phyloP scores from a whole-genome alignment of 2,888 invertebrate species.

The Sepiola atlantica region DNA sequence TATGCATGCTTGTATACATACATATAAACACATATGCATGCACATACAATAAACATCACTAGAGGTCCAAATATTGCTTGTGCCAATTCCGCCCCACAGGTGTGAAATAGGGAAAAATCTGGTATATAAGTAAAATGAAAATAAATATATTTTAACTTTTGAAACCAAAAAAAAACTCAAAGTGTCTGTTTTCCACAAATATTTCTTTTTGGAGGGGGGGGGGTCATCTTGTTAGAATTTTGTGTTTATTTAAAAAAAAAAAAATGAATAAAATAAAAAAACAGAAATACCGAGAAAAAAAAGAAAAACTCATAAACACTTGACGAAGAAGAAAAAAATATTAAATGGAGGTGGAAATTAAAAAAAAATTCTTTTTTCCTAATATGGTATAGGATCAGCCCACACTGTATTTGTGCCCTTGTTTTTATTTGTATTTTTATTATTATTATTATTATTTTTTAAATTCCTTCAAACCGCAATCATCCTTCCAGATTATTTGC shows the following conservation, averaged over 20 bases:
- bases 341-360: no score
- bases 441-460: no score
- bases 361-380: no score
- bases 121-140: neutral
- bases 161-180: neutral
- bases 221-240: neutral
- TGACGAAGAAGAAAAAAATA: no score
- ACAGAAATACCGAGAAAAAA: neutral
- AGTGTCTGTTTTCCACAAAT: neutral
- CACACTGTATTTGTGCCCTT: no score
- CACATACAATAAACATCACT: neutral
- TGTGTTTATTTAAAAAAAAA: neutral
- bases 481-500: neutral
- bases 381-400: no score
- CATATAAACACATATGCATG: neutral
- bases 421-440: no score
- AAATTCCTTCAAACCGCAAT: neutral
- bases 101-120: neutral
- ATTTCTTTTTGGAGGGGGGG: neutral
- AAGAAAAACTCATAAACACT: no score
- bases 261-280: neutral
- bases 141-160: conserved; percentile 32
- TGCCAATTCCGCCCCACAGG: neutral
- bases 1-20: neutral
- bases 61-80: neutral